Base-by-base conservation (phyloP, 2,797 vertebrate species). In the Benthosema pterotum region DNA sequence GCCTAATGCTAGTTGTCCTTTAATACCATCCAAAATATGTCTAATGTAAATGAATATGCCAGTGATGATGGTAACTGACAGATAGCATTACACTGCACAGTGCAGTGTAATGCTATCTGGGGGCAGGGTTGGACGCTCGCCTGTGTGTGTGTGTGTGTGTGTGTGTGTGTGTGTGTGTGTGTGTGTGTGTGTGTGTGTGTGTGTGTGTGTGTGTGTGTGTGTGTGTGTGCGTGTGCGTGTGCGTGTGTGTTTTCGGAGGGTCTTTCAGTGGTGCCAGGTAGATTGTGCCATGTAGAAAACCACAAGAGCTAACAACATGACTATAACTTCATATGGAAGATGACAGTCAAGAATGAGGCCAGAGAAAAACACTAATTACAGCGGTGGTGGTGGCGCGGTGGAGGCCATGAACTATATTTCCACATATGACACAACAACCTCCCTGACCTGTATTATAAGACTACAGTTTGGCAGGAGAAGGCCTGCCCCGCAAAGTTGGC, bases 401-500 rank as follows among this genome's bases (percentile, higher is more conserved):
- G 28, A 67, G 46, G 38, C 19, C n/a, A 48, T 53, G n/a, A 71
- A 71, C 63, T 77, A 57, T 60, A 67, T 60, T 72, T 74, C 59
- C 72, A 69, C 60, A 67, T 57, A 32, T 70, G 69, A 71, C 69
- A 63, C 54, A 76, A 63, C 78, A 76, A 63, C 78, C 74, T 74
- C 64, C 22, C 68, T 82, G 83, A 78, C 81, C 82, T 78, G 71
- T 75, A 79, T 83, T 79, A n/a, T n/a, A 79, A 74, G 72, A 75
- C 77, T 77, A 57, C n/a, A 48, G 68, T 80, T 77, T 87, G 83
- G 77, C 80, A 77, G 79, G 59, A 71, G 70, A 52, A 42, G 60
- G 76, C 58, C 54, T 79, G 79, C 72, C n/a, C n/a, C n/a, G n/a
- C n/a, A n/a, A 71, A 84, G 81, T 85, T 88, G 87, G 85, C 82